phyloP scores from a whole-genome alignment of 1,140 invertebrate species.

The Spodoptera frugiperda region DNA sequence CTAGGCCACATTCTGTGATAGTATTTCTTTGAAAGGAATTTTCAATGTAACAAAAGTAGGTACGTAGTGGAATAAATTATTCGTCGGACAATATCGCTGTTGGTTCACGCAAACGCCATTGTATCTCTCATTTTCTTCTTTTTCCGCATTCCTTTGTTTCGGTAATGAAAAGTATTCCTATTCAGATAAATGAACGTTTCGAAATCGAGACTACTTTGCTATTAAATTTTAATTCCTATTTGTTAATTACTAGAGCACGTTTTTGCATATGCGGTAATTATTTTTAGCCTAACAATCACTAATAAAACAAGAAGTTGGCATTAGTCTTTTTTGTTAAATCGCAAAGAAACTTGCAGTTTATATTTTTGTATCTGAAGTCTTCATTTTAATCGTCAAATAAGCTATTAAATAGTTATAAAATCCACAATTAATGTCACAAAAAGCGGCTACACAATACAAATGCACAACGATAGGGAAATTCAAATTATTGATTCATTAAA shows the following conservation, averaged over 20 bases:
- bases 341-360: too few relatives aligned
- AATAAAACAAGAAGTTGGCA: too few relatives aligned
- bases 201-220: conserved; percentile 33
- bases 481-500: conserved; percentile 45
- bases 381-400: too few relatives aligned
- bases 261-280: too few relatives aligned
- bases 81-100: conserved; percentile 42
- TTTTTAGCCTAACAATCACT: too few relatives aligned
- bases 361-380: too few relatives aligned
- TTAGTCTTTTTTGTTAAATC: too few relatives aligned
- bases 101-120: conserved; percentile 43
- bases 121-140: conserved; percentile 42
- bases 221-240: conserved; percentile 25
- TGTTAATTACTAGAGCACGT: not conserved
- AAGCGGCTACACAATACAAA: not conserved
- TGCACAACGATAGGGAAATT: conserved; percentile 42
- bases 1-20: not conserved
- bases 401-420: too few relatives aligned
- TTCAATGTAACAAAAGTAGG: conserved; percentile 32
- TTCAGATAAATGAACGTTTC: conserved; percentile 38
- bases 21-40: not conserved
- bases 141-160: conserved; percentile 44
- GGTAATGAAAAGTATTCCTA: conserved; percentile 45
- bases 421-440: not conserved
- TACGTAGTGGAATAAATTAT: conserved; percentile 41